phyloP scores from a whole-genome alignment of 2,797 vertebrate genomes.

The Micrastur ruficollis region DNA sequence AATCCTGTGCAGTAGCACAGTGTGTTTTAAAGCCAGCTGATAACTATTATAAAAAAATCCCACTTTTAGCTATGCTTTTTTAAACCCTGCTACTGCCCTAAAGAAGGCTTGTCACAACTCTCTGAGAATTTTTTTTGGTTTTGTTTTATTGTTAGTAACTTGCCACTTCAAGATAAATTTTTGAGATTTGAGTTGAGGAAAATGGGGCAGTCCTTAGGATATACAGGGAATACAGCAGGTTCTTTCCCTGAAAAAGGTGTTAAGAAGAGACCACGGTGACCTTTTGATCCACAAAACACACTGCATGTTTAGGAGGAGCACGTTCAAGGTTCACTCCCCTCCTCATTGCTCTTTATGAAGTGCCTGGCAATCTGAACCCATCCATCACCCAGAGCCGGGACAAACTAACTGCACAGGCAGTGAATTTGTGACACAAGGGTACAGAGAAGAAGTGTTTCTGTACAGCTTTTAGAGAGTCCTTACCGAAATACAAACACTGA shows the following conservation, averaged over 20 bases:
- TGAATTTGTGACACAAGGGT: background rate
- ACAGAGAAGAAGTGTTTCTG: background rate
- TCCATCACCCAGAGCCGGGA: background rate
- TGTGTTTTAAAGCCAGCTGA: background rate
- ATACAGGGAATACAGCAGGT: background rate
- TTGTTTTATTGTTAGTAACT: background rate
- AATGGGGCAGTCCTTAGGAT: background rate
- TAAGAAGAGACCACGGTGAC: background rate
- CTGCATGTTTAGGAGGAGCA: background rate
- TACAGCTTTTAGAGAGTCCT: background rate
- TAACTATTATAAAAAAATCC: background rate
- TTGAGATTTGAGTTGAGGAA: background rate
- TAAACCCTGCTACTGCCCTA: background rate
- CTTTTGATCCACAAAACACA: background rate
- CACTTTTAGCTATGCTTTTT: background rate
- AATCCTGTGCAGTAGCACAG: background rate
- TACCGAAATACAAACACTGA: background rate
- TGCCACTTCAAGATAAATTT: background rate
- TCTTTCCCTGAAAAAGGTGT: background rate
- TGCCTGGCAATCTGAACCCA: background rate
- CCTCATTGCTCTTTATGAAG: background rate
- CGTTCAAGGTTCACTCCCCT: background rate
- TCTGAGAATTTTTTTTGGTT: background rate
- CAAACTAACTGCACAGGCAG: background rate
- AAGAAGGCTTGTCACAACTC: background rate